Evolutionary conservation across 2,888 invertebrate species (phyloP), one percentile per base, ranked within the genome.

Genomic region (Fragum fragum): DNA sequence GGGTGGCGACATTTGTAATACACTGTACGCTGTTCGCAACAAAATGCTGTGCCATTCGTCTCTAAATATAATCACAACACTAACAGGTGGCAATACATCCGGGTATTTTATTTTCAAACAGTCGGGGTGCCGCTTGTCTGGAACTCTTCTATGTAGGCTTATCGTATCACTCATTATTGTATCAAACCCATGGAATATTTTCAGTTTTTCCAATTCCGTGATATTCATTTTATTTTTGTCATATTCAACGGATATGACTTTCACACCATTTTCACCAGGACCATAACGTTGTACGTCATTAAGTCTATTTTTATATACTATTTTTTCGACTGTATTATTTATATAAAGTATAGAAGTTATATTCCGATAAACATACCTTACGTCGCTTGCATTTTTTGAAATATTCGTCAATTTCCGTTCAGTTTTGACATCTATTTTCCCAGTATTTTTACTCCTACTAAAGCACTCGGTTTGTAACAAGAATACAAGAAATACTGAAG

Each of bases 51-150:
- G 73, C 79, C 79, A 79, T 66, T 83, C 83, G 66, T 83, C 83
- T 26, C 83, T 68, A 66, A 83, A 83, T 71, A 79, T 83, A 21
- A 79, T 74, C 7, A 83, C 83, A n/a, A 79, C 71, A 21, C 76
- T 73, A 7, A 74, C 39, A 29, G 61, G 73, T 11, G 83, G 83
- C 26, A 83, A 36, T 29, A 76, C n/a, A 7, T 71, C 53, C 6
- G 83, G 83, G 28, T 83, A 83, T 16, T 52, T 29, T 6, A 28
- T 73, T 7, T 26, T 59, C 32, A 69, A 71, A 29, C 83, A 83
- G 3, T 39, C 73, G 1, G 23, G 21, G 14, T 79, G 76, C 28
- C 83, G 73, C 32, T 63, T 52, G 29, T 83, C 83, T 21, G 73
- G 63, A 26, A 83, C n/a, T 59, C 73, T 76, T n/a, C 83, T 55